Conservation (phyloP, 2,797 vertebrate genomes). For the Acomys russatus region DNA sequence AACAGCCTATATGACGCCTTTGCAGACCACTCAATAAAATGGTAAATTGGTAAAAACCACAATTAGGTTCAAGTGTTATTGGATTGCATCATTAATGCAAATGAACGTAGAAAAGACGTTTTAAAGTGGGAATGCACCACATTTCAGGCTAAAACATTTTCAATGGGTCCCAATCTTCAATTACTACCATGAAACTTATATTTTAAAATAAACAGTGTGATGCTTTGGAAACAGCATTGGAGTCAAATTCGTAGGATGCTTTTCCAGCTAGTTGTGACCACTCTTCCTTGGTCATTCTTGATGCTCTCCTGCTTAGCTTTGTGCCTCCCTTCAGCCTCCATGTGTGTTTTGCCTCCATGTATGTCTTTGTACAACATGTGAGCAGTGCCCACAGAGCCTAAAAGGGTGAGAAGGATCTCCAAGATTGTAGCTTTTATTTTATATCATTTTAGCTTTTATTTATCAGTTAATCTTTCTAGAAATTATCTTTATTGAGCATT, state of each 20-base stretch:
- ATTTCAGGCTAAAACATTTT: not conserved
- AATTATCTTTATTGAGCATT: not conserved
- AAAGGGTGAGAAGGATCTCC: not conserved
- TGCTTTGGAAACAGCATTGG: not conserved
- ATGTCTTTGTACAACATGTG: not conserved
- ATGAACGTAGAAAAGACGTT: not conserved
- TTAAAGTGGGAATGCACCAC: not conserved
- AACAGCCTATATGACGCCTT: not conserved
- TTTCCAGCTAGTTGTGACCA: not conserved
- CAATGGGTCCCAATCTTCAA: not conserved
- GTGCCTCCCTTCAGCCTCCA: not conserved
- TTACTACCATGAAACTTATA: not conserved
- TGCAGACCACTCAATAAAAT: not conserved
- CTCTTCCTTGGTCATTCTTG: not conserved
- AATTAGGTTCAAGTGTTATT: not conserved
- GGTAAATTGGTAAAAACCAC: not conserved
- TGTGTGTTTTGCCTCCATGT: not conserved
- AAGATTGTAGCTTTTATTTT: not conserved
- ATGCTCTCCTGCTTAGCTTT: not conserved
- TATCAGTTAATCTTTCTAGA: not conserved
- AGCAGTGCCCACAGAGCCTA: not conserved
- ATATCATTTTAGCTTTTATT: slow-evolving; percentile 19
- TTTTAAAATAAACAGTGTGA: not conserved
- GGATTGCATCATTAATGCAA: not conserved
- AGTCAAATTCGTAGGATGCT: not conserved